Conservation (phyloP, 2,113 vertebrate genomes). For the Lophochroa leadbeateri region DNA sequence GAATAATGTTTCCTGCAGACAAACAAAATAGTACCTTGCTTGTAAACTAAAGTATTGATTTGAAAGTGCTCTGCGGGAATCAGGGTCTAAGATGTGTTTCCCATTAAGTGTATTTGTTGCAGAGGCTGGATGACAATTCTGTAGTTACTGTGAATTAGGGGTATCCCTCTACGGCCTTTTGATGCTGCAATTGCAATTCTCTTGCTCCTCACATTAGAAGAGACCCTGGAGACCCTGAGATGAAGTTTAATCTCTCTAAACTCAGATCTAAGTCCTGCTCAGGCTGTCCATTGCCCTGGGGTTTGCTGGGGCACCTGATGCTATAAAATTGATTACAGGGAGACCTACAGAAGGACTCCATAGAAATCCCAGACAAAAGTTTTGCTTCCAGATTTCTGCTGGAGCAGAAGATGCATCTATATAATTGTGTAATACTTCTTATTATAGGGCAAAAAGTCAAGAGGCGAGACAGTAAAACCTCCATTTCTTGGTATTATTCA, state of each 20-base stretch:
- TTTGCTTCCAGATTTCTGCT: background rate
- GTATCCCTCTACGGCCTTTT: background rate
- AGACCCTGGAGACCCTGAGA: background rate
- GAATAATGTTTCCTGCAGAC: background rate
- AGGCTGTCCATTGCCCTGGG: background rate
- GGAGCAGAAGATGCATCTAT: rapidly evolving
- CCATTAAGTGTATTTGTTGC: background rate
- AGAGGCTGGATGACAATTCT: background rate
- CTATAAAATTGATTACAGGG: background rate
- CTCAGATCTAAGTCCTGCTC: background rate
- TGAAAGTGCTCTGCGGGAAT: background rate
- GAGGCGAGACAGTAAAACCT: background rate
- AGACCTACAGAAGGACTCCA: background rate
- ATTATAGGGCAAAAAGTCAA: background rate
- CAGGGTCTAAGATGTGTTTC: background rate
- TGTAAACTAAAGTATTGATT: background rate
- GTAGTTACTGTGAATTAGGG: background rate
- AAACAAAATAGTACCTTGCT: background rate
- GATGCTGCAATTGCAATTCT: rapidly evolving
- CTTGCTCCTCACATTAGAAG: background rate
- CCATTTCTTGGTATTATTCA: background rate
- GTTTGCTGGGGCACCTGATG: background rate
- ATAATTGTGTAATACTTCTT: background rate
- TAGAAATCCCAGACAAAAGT: background rate
- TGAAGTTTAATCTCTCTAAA: background rate